phyloP scores from a whole-genome alignment of 2,888 invertebrate species.

The Bursaphelenchus okinawaensis region DNA sequence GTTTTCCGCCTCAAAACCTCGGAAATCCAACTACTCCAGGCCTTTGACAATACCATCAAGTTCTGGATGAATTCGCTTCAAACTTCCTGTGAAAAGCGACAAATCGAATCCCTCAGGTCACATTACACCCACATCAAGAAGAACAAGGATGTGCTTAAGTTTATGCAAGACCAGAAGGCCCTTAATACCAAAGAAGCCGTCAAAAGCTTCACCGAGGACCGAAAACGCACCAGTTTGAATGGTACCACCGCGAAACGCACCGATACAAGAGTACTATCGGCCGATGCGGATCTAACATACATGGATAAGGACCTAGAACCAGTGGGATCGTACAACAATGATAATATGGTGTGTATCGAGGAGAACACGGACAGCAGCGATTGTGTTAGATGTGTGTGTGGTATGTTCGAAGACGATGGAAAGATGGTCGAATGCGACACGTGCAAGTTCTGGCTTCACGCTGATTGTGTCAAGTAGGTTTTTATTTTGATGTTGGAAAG shows the following conservation, averaged over 20 bases:
- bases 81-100: background rate
- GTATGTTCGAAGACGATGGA: conserved; percentile 56
- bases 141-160: conserved; percentile 11
- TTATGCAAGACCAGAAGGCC: background rate
- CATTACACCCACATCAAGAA: conserved; percentile 23
- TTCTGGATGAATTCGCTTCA: background rate
- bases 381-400: conserved; percentile 52
- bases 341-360: conserved; percentile 21
- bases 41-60: conserved; percentile 18
- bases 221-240: background rate
- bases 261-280: conserved; percentile 17
- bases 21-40: background rate
- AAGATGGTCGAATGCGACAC: conserved; percentile 54
- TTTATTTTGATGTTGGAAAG: too few species aligned
- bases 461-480: conserved; percentile 40
- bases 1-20: conserved; percentile 7
- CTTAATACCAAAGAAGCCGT: conserved; percentile 11
- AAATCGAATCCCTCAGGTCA: conserved; percentile 21
- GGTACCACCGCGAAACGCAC: background rate
- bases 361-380: conserved; percentile 27
- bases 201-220: conserved; percentile 8
- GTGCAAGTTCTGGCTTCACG: conserved; percentile 56
- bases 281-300: conserved; percentile 30
- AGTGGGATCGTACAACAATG: conserved; percentile 35
- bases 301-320: conserved; percentile 22